Evolutionary conservation across 2,888 invertebrate species (phyloP).

Genomic region (Dolomedes plantarius): DNA sequence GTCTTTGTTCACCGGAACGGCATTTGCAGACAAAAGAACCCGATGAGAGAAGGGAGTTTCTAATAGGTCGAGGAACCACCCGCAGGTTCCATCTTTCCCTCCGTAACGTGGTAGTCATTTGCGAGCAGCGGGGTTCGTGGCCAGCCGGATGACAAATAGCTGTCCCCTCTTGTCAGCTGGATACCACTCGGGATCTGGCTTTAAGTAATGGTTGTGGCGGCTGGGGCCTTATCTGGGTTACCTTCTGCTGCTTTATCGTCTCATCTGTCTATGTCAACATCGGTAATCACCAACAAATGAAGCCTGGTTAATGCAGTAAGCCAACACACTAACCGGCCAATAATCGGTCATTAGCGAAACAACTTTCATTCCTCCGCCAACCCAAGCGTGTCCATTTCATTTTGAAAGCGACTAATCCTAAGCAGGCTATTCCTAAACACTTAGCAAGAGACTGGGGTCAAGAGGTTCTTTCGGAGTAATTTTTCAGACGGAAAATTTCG

Average conservation of each 20-base stretch:
- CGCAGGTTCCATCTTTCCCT: slow-evolving; percentile 16
- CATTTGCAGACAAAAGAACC: slow-evolving; percentile 6
- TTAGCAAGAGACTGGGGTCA: no score
- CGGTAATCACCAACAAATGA: slow-evolving; percentile 57
- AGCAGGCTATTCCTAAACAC: no score
- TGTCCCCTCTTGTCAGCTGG: slow-evolving; percentile 62
- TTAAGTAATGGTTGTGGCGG: slow-evolving; percentile 64
- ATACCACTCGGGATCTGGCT: slow-evolving; percentile 40
- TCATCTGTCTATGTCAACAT: slow-evolving; percentile 63
- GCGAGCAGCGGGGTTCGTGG: slow-evolving; percentile 33
- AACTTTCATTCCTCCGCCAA: not conserved
- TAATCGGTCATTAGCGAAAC: slow-evolving; percentile 2
- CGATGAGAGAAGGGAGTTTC: slow-evolving; percentile 2
- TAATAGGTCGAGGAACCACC: slow-evolving; percentile 20
- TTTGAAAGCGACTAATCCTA: no score
- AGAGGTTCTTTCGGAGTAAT: no score
- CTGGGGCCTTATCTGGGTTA: slow-evolving; percentile 60
- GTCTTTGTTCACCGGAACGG: not conserved
- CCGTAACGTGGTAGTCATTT: slow-evolving; percentile 56
- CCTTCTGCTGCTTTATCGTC: slow-evolving; percentile 58
- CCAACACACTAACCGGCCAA: not conserved
- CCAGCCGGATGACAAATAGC: slow-evolving; percentile 57
- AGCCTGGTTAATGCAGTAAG: slow-evolving; percentile 57
- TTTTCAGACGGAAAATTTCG: no score
- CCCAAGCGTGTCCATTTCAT: not conserved